These are phyloP conservation scores for Melanchra persicariae DNA, from an alignment of 2,888 invertebrate genomes.

Conservation along the genomic window DNA sequence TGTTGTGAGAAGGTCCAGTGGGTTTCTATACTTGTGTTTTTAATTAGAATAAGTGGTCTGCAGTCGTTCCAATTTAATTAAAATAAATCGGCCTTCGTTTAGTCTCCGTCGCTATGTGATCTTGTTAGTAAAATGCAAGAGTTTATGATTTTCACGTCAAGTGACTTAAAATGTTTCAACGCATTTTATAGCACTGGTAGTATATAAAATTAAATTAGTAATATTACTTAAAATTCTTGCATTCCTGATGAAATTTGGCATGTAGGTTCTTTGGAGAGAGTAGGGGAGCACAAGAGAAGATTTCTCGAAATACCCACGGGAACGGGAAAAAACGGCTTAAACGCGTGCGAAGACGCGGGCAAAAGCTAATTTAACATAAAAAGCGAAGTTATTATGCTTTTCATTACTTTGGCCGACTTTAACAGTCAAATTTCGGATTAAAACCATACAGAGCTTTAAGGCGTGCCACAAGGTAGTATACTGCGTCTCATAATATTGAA, in stretches of 20 bases:
- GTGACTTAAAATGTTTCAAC: neutral
- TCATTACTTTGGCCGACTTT: neutral
- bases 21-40: conserved; percentile 15
- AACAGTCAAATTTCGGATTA: too few relatives aligned
- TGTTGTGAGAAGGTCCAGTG: neutral
- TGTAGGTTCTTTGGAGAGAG: too few relatives aligned
- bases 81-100: conserved; percentile 28
- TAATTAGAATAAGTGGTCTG: conserved; percentile 30
- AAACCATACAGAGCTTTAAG: neutral
- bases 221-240: too few relatives aligned
- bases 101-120: conserved; percentile 4
- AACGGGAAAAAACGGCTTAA: too few relatives aligned
- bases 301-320: too few relatives aligned
- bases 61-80: conserved; percentile 33
- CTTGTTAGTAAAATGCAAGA: conserved; percentile 4
- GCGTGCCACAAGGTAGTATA: conserved; percentile 6
- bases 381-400: neutral
- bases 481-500: neutral
- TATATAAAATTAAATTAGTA: too few relatives aligned
- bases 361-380: neutral
- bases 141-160: conserved; percentile 7
- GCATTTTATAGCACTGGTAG: neutral
- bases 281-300: too few relatives aligned
- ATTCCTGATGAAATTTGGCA: too few relatives aligned
- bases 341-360: too few relatives aligned